Conservation (phyloP, 2,888 invertebrate species). For the Nemapogon koenigi region DNA sequence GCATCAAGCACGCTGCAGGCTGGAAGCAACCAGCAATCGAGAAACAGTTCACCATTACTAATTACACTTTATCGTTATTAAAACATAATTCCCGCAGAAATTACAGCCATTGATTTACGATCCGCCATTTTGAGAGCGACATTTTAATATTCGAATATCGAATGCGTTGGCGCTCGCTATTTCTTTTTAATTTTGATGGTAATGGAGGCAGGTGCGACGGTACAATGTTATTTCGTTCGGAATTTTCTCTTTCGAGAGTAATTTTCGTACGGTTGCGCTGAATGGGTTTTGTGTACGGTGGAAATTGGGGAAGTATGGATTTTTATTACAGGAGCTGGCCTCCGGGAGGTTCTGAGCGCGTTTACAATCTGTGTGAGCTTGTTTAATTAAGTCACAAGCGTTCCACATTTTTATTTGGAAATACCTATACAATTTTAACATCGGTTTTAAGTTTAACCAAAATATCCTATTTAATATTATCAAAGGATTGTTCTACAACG, state of each 20-base stretch:
- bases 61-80: slow-evolving; percentile 57
- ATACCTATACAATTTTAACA: too few species aligned
- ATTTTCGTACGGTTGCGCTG: slow-evolving; percentile 34
- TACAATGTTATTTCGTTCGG: slow-evolving; percentile 34
- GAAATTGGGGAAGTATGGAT: slow-evolving; percentile 31
- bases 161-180: slow-evolving; percentile 37
- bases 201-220: slow-evolving; percentile 44
- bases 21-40: neutral
- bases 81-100: slow-evolving; percentile 33
- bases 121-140: slow-evolving; percentile 48
- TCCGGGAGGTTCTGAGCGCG: too few species aligned
- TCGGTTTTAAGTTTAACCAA: too few species aligned
- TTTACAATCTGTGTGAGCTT: too few species aligned
- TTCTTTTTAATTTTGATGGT: slow-evolving; percentile 39
- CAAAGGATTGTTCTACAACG: too few species aligned
- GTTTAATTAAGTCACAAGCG: too few species aligned
- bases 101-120: slow-evolving; percentile 53
- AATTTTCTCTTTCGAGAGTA: slow-evolving; percentile 31
- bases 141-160: slow-evolving; percentile 40
- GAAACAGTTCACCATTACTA: slow-evolving; percentile 43
- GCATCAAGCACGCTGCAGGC: neutral
- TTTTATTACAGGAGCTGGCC: slow-evolving; percentile 27
- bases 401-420: too few species aligned
- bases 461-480: too few species aligned
- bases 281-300: slow-evolving; percentile 34